phyloP scores from a whole-genome alignment of 2,888 invertebrate species.

The Melikaiella ostensackeni region DNA sequence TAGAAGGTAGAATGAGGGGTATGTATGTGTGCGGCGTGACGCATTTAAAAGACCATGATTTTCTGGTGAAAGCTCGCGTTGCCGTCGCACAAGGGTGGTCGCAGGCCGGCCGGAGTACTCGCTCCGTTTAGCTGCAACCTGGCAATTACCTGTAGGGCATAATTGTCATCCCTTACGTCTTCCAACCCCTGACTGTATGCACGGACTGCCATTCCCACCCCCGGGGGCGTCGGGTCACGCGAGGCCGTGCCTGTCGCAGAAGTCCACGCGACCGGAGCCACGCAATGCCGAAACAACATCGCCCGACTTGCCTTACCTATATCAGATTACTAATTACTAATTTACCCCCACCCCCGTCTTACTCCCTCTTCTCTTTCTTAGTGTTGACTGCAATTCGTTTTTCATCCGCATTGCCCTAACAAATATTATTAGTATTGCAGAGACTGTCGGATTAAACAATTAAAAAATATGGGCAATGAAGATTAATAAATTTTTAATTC shows the following conservation, averaged over 20 bases:
- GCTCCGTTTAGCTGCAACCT: constrained; percentile 73
- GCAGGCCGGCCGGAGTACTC: constrained; percentile 59
- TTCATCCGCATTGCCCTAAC: neutral
- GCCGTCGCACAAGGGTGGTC: constrained; percentile 57
- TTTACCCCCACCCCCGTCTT: constrained; percentile 62
- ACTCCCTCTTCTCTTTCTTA: constrained; percentile 19
- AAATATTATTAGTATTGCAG: neutral
- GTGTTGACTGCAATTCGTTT: neutral
- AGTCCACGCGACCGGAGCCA: constrained; percentile 75
- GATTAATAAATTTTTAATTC: too few relatives aligned
- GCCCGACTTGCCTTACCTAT: constrained; percentile 68
- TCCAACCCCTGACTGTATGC: constrained; percentile 58
- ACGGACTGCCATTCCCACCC: constrained; percentile 52
- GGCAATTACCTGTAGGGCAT: constrained; percentile 75
- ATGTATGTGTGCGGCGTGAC: constrained; percentile 60
- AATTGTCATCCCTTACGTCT: constrained; percentile 76
- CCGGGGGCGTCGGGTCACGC: constrained; percentile 72
- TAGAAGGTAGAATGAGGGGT: constrained; percentile 39
- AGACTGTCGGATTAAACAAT: too few relatives aligned
- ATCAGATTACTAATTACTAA: constrained; percentile 77
- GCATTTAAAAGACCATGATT: constrained; percentile 69
- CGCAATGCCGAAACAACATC: constrained; percentile 75
- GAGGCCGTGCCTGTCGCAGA: constrained; percentile 77
- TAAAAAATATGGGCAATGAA: too few relatives aligned
- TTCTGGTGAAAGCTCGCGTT: constrained; percentile 68